Conservation (phyloP, 2,113 vertebrate species). For the Ceyx cyanopectus region DNA sequence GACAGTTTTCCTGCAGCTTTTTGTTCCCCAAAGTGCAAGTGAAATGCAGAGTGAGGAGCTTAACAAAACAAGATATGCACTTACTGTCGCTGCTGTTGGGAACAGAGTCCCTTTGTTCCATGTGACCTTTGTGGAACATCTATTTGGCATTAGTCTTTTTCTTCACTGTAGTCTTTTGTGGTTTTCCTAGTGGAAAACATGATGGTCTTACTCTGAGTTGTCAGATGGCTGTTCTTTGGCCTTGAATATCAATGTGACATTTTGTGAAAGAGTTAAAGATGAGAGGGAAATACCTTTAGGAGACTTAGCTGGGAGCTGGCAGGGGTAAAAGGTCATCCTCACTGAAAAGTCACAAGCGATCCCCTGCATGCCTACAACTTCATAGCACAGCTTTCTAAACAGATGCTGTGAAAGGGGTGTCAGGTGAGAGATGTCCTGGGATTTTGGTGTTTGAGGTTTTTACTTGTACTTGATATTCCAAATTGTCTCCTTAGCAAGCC, state of each 20-base stretch:
- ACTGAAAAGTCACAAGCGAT: neutral
- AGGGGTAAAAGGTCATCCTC: neutral
- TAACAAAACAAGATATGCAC: neutral
- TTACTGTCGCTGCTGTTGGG: neutral
- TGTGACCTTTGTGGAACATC: constrained; percentile 20
- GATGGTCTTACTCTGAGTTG: neutral
- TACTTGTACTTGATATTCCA: neutral
- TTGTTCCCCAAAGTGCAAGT: neutral
- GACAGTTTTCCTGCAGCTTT: neutral
- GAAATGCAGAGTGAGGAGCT: neutral
- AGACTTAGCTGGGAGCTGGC: neutral
- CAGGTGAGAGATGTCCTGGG: neutral
- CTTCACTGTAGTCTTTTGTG: neutral
- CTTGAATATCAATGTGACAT: constrained; percentile 35
- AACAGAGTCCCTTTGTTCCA: neutral
- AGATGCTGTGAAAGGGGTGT: neutral
- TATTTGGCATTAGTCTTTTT: neutral
- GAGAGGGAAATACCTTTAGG: neutral
- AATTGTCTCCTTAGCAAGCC: neutral
- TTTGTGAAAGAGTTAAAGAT: constrained; percentile 21
- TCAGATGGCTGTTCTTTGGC: neutral
- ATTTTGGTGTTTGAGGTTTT: constrained; percentile 20
- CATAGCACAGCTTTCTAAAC: neutral
- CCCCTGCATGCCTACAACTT: neutral
- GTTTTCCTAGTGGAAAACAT: neutral